Evolutionary conservation across 2,888 invertebrate genomes (phyloP).

Genomic region (Netelia fuscicornis): DNA sequence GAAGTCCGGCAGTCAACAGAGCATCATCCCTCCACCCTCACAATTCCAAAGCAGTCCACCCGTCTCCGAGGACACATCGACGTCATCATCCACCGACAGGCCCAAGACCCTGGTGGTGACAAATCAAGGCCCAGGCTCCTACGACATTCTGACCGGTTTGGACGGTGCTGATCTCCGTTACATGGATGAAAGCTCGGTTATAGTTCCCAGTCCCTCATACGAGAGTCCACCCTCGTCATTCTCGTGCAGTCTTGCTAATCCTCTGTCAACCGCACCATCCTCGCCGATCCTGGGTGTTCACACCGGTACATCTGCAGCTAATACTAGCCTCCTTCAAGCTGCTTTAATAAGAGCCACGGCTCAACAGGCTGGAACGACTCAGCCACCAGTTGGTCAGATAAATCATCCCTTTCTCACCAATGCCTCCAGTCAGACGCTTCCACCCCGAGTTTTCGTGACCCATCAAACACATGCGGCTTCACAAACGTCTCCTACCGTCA

Average conservation of each 20-base stretch:
- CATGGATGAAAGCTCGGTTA: conserved; percentile 96
- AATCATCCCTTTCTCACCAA: conserved; percentile 77
- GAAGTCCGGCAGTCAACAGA: conserved; percentile 84
- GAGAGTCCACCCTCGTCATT: conserved; percentile 91
- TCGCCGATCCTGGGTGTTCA: conserved; percentile 87
- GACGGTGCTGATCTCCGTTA: conserved; percentile 95
- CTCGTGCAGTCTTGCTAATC: conserved; percentile 82
- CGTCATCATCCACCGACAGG: conserved; percentile 79
- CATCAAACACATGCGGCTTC: conserved; percentile 82
- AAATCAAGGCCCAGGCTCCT: conserved; percentile 87
- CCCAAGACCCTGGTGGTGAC: conserved; percentile 76
- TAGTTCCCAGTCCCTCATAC: conserved; percentile 91
- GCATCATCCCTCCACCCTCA: conserved; percentile 91
- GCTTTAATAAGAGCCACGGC: conserved; percentile 90
- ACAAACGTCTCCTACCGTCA: conserved; percentile 84
- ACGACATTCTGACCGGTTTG: conserved; percentile 91
- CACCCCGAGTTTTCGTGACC: conserved; percentile 83
- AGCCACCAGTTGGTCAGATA: conserved; percentile 71
- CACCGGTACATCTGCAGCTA: conserved; percentile 85
- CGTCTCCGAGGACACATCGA: conserved; percentile 87
- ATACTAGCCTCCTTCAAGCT: conserved; percentile 90
- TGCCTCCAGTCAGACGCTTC: conserved; percentile 82
- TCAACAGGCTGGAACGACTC: conserved; percentile 85
- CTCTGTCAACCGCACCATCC: conserved; percentile 86
- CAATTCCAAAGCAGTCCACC: conserved; percentile 90